phyloP scores from a whole-genome alignment of 35 echinoderm and acorn worm species.

The Patiria miniata region DNA sequence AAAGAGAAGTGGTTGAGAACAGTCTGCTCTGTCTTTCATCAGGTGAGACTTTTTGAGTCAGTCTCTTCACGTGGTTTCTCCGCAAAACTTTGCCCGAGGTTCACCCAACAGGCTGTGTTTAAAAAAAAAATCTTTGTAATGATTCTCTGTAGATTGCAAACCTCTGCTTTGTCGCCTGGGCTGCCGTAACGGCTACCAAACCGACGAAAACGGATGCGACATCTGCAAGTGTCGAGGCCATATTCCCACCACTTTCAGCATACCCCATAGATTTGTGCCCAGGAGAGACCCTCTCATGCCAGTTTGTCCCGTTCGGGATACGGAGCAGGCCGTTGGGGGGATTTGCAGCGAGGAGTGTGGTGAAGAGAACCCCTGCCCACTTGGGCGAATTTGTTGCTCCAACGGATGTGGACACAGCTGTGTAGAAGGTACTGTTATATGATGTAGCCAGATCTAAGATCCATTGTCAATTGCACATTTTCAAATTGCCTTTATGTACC shows the following conservation, averaged over 20 bases:
- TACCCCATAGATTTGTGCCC: neutral
- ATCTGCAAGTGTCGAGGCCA: neutral
- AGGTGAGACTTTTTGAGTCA: too few relatives aligned
- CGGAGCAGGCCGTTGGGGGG: neutral
- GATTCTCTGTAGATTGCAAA: neutral
- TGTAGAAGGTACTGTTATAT: neutral
- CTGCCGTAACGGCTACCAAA: conserved; percentile 54
- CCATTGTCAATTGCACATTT: too few relatives aligned
- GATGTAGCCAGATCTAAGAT: too few relatives aligned
- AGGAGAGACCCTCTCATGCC: neutral
- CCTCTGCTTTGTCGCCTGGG: conserved; percentile 40
- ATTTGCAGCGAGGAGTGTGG: conserved; percentile 57
- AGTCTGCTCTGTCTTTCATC: too few relatives aligned
- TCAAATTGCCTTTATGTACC: too few relatives aligned
- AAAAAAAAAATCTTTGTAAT: too few relatives aligned
- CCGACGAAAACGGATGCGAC: conserved; percentile 44
- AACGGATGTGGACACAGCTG: conserved; percentile 68
- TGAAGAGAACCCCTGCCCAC: conserved; percentile 42
- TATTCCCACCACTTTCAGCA: neutral
- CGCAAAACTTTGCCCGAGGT: too few relatives aligned
- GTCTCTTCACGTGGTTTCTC: too few relatives aligned
- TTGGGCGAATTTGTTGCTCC: conserved; percentile 55
- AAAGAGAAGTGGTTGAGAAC: too few relatives aligned
- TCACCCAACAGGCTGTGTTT: too few relatives aligned
- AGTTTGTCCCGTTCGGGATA: neutral